phyloP scores from a whole-genome alignment of 92 coral and sea anemone genomes.

The Pocillopora grandis region DNA sequence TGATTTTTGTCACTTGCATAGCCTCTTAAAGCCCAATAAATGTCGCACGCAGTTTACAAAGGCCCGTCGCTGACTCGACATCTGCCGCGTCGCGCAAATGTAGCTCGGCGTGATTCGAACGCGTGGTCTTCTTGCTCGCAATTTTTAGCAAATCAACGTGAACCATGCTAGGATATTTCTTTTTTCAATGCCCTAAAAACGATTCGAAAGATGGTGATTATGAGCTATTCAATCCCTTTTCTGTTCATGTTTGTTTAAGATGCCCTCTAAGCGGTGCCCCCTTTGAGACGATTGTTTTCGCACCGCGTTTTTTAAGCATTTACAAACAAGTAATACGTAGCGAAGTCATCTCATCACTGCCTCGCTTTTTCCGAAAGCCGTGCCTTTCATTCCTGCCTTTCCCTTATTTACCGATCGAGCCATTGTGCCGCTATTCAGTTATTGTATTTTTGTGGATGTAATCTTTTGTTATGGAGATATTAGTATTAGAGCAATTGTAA shows the following conservation, averaged over 20 bases:
- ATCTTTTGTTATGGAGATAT: slow-evolving; percentile 99
- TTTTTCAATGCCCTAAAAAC: background rate
- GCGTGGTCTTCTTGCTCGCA: background rate
- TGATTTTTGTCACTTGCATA: slow-evolving; percentile 77
- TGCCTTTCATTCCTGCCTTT: slow-evolving; percentile 86
- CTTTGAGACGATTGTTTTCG: slow-evolving; percentile 90
- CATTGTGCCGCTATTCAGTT: slow-evolving; percentile 85
- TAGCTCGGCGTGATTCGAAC: slow-evolving; percentile 4
- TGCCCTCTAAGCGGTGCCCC: slow-evolving; percentile 72
- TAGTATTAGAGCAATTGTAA: slow-evolving; percentile 95
- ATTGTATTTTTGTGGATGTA: slow-evolving; percentile 96
- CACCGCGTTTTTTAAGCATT: slow-evolving; percentile 73
- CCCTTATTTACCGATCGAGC: slow-evolving; percentile 81
- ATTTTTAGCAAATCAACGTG: slow-evolving; percentile 18
- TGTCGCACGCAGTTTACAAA: slow-evolving; percentile 61
- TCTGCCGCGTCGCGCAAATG: slow-evolving; percentile 44
- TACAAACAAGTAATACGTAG: slow-evolving; percentile 86
- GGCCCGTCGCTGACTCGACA: slow-evolving; percentile 40
- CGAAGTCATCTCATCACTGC: slow-evolving; percentile 76
- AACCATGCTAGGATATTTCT: background rate
- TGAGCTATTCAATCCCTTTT: slow-evolving; percentile 16
- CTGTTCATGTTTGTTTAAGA: slow-evolving; percentile 36
- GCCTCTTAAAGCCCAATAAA: slow-evolving; percentile 90
- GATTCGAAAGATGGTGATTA: slow-evolving; percentile 31
- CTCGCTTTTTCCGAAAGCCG: slow-evolving; percentile 79